Conservation (phyloP, 2,888 invertebrate genomes). For the Andrena dorsata region DNA sequence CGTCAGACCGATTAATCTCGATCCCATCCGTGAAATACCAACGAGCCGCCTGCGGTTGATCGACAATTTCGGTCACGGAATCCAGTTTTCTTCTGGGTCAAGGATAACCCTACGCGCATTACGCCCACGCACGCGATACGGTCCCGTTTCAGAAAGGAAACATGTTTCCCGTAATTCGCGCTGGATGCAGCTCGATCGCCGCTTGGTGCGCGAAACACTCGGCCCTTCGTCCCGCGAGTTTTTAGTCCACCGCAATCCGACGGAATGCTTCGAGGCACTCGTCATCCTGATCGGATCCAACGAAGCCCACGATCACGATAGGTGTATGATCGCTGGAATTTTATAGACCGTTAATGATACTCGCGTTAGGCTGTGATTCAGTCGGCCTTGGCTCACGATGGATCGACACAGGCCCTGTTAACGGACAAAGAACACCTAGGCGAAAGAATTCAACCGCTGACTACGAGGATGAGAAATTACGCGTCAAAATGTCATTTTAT, state of each 20-base stretch:
- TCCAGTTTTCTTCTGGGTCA: slow-evolving; percentile 59
- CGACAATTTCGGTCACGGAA: slow-evolving; percentile 61
- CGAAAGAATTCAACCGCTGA: neutral
- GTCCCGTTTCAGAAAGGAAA: neutral
- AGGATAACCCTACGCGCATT: slow-evolving; percentile 55
- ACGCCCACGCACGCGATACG: neutral
- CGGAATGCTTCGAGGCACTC: neutral
- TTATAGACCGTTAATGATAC: slow-evolving; percentile 61
- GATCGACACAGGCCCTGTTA: slow-evolving; percentile 35
- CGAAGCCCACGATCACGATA: slow-evolving; percentile 24
- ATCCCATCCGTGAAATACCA: slow-evolving; percentile 46
- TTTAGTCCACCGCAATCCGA: neutral
- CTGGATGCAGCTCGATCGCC: too few relatives aligned
- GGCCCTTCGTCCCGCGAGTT: too few relatives aligned
- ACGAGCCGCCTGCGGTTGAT: slow-evolving; percentile 19
- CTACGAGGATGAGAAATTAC: neutral
- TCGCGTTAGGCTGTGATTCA: slow-evolving; percentile 54
- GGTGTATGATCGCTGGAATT: slow-evolving; percentile 43
- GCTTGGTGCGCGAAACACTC: too few relatives aligned
- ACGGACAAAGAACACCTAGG: slow-evolving; percentile 42
- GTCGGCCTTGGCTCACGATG: slow-evolving; percentile 54
- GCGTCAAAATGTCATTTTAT: neutral
- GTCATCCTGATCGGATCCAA: slow-evolving; percentile 20
- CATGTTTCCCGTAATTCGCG: neutral
- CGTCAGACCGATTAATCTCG: slow-evolving; percentile 54